These are phyloP conservation scores for Sinocyclocheilus anshuiensis DNA, from an alignment of 2,113 vertebrate genomes.

Conservation along the genomic window DNA sequence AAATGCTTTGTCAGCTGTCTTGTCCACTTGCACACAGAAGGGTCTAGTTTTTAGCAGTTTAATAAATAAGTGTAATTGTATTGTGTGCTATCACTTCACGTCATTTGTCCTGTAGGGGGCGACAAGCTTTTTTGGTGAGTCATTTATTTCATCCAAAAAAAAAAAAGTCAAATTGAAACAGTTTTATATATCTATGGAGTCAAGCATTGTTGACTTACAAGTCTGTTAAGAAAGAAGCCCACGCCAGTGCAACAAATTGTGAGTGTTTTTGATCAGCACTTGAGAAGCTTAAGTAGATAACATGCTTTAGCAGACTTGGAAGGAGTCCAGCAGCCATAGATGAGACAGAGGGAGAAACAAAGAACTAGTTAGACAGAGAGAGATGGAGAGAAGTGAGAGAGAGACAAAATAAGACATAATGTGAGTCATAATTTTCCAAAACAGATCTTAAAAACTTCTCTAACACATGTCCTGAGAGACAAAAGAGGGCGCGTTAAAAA, in stretches of 20 bases:
- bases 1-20: background rate
- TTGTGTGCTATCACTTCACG: background rate
- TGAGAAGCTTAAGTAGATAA: slow-evolving; percentile 57
- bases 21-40: background rate
- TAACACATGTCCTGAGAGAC: slow-evolving; percentile 39
- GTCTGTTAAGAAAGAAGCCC: slow-evolving; percentile 46
- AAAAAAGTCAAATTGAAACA: slow-evolving; percentile 18
- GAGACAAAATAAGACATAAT: slow-evolving; percentile 18
- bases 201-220: slow-evolving; percentile 50
- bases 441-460: background rate
- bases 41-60: background rate
- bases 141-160: background rate
- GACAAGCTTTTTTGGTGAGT: slow-evolving; percentile 34
- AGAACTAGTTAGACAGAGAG: slow-evolving; percentile 42
- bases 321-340: slow-evolving; percentile 49
- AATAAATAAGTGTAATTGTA: background rate
- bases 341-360: slow-evolving; percentile 52
- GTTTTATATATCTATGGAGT: slow-evolving; percentile 52
- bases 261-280: slow-evolving; percentile 61
- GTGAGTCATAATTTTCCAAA: slow-evolving; percentile 48
- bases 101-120: slow-evolving; percentile 47
- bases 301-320: slow-evolving; percentile 56
- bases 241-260: slow-evolving; percentile 49
- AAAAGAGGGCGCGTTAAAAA: slow-evolving; percentile 59
- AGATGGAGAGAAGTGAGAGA: slow-evolving; percentile 18